Percentiles rank a stretch among this genome's conserved stretches.
Evolutionary conservation across 2,113 vertebrate species (phyloP).

Genomic region (Gallinago jamesoni): DNA sequence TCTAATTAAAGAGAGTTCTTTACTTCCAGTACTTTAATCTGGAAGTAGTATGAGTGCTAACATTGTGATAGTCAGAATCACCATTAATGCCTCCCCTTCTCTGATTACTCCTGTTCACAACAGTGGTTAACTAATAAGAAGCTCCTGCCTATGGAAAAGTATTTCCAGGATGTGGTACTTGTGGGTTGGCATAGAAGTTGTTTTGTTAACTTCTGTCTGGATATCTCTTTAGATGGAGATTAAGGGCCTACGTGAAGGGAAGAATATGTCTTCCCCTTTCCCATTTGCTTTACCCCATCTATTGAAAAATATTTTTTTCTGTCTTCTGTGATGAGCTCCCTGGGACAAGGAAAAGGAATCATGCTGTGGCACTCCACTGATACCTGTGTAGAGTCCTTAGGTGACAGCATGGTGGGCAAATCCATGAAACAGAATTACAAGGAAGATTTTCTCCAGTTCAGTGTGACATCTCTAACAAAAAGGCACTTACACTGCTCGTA

Average conservation of each 20-base stretch:
- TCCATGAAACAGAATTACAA: background rate
- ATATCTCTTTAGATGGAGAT: background rate
- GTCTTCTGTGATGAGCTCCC: background rate
- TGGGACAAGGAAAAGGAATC: background rate
- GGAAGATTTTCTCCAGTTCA: background rate
- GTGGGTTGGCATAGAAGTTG: background rate
- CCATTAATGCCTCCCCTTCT: background rate
- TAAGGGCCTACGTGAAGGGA: background rate
- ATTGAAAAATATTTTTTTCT: background rate
- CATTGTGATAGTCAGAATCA: background rate
- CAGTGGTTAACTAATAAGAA: background rate
- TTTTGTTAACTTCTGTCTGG: background rate
- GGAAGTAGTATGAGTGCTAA: background rate
- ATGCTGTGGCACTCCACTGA: background rate
- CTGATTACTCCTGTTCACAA: background rate
- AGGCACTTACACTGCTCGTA: background rate
- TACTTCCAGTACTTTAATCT: background rate
- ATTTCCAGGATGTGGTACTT: background rate
- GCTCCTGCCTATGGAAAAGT: background rate
- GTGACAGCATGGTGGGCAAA: background rate
- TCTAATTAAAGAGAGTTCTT: background rate
- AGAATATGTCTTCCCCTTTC: background rate
- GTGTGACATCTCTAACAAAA: background rate
- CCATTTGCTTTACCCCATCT: background rate
- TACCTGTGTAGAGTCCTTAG: background rate